phyloP scores from a whole-genome alignment of 2,888 invertebrate genomes.

The Apeira syringaria region DNA sequence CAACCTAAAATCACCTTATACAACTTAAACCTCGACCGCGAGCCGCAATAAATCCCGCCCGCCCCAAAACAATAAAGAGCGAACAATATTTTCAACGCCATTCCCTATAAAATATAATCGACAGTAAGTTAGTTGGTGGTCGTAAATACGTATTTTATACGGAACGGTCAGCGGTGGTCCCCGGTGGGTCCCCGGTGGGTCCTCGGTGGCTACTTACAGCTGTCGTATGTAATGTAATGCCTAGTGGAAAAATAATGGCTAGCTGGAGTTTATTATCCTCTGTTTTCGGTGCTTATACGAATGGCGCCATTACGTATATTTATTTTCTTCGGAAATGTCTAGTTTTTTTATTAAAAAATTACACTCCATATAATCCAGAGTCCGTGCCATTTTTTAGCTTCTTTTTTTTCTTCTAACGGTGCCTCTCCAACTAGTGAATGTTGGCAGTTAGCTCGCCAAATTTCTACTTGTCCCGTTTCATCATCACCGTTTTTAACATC shows the following conservation, averaged over 20 bases:
- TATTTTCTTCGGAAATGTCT: too few relatives aligned
- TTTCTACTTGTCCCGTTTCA: too few relatives aligned
- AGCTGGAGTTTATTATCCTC: conserved; percentile 6
- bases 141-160: conserved; percentile 62
- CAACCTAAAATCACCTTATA: conserved; percentile 5
- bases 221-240: conserved; percentile 34
- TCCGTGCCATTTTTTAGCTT: too few relatives aligned
- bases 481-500: too few relatives aligned
- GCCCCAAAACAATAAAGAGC: conserved; percentile 21
- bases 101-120: conserved; percentile 27
- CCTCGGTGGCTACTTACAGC: conserved; percentile 50
- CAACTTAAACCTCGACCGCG: conserved; percentile 9
- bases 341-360: too few relatives aligned
- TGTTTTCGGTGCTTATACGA: conserved; percentile 2
- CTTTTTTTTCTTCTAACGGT: too few relatives aligned
- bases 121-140: conserved; percentile 33
- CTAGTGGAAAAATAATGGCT: conserved; percentile 24
- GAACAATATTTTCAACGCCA: conserved; percentile 19
- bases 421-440: too few relatives aligned
- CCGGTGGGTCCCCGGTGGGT: conserved; percentile 51
- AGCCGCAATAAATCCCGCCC: conserved; percentile 13
- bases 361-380: too few relatives aligned
- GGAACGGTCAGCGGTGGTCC: conserved; percentile 51
- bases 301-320: background rate
- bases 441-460: too few relatives aligned